Conservation (phyloP, 2,113 vertebrate species). For the Cranoglanis bouderius region DNA sequence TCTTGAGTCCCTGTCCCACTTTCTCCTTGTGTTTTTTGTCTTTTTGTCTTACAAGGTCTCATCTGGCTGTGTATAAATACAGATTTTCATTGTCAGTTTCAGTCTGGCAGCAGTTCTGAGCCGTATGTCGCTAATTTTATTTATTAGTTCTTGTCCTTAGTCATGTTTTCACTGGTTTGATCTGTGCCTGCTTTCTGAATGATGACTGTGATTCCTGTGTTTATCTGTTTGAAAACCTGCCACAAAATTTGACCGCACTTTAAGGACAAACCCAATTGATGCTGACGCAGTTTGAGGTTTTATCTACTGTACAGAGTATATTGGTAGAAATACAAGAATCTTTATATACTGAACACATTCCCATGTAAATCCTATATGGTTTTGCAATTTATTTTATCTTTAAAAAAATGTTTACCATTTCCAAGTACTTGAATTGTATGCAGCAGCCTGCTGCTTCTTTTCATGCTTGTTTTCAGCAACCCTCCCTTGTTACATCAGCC, state of each 20-base stretch:
- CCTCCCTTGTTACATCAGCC: slow-evolving; percentile 13
- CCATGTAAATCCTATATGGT: not conserved
- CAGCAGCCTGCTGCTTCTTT: not conserved
- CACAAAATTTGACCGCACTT: not conserved
- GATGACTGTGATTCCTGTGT: not conserved
- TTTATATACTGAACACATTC: not conserved
- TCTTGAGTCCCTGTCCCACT: not conserved
- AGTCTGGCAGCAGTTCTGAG: not conserved
- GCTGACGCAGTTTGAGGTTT: not conserved
- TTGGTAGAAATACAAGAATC: not conserved
- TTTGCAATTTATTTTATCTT: not conserved
- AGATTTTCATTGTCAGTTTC: not conserved
- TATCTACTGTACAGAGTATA: not conserved
- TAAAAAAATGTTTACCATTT: not conserved
- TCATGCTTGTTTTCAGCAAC: not conserved
- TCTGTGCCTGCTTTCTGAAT: not conserved
- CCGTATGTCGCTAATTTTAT: not conserved
- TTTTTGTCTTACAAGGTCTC: not conserved
- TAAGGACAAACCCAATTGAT: not conserved
- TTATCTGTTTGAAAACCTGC: slow-evolving; percentile 3
- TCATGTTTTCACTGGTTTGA: not conserved
- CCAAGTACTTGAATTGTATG: not conserved
- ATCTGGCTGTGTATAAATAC: not conserved
- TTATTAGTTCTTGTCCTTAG: not conserved
- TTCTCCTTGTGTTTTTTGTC: not conserved